Conservation (phyloP, 2,888 invertebrate species). For the Buathra laborator region DNA sequence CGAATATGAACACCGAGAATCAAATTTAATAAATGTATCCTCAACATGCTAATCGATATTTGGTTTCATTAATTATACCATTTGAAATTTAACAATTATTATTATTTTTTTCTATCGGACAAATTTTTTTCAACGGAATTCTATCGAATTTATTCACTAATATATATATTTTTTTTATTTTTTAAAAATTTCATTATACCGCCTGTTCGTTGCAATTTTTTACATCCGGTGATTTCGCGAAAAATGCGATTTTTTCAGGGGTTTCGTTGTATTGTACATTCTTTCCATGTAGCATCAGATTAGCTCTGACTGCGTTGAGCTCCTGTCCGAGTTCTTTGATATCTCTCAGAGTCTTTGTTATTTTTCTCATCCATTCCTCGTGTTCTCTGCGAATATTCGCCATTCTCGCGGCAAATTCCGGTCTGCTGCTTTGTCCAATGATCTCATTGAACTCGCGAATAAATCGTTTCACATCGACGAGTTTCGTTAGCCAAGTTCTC, state of each 20-base stretch:
- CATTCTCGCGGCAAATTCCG: conserved; percentile 47
- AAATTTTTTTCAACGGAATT: not conserved
- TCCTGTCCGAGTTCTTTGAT: conserved; percentile 60
- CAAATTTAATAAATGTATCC: conserved; percentile 58
- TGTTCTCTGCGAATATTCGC: conserved; percentile 54
- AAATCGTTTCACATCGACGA: conserved; percentile 42
- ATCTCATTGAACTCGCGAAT: conserved; percentile 50
- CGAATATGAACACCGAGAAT: conserved; percentile 59
- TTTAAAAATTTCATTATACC: not conserved
- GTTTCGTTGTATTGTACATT: conserved; percentile 17
- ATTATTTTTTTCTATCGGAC: not conserved
- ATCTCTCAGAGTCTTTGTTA: conserved; percentile 51
- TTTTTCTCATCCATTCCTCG: conserved; percentile 68
- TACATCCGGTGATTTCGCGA: not conserved
- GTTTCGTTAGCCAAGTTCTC: conserved; percentile 31
- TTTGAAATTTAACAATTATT: not conserved
- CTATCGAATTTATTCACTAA: not conserved
- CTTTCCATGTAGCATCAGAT: conserved; percentile 64
- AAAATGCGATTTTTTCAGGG: not conserved
- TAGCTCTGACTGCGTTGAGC: conserved; percentile 61
- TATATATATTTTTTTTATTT: not conserved
- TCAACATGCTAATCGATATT: conserved; percentile 25
- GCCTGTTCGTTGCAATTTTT: not conserved
- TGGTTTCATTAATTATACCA: not conserved
- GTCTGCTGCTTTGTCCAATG: conserved; percentile 31